phyloP scores from a whole-genome alignment of 2,888 invertebrate species.

The Arge pagana region DNA sequence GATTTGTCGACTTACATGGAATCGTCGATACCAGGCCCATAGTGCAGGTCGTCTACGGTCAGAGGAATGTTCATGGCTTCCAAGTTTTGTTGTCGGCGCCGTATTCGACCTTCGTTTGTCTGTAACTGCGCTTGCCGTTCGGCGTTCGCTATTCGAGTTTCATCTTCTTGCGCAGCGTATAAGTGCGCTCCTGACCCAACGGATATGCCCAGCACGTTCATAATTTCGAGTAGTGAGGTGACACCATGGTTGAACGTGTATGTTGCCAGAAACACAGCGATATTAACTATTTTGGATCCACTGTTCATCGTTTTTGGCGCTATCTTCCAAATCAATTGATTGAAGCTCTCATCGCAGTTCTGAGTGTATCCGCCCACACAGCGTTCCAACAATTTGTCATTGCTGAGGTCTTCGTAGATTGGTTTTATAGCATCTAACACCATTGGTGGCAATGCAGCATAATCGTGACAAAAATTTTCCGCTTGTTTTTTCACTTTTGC shows the following conservation, averaged over 20 bases:
- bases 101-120: no score
- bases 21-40: no score
- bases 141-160: no score
- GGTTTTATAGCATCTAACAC: slow-evolving; percentile 1
- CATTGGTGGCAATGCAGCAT: background rate
- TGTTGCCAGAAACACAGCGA: slow-evolving; percentile 1
- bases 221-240: slow-evolving; percentile 3
- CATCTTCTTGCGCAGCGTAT: no score
- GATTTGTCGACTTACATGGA: no score
- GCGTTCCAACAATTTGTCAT: slow-evolving; percentile 2
- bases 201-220: slow-evolving; percentile 2
- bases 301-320: background rate
- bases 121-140: no score
- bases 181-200: no score
- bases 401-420: slow-evolving; percentile 7
- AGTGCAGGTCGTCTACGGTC: no score
- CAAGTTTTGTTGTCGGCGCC: no score
- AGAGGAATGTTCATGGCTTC: no score
- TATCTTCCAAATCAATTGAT: background rate
- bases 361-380: slow-evolving; percentile 7
- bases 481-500: no score
- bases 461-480: background rate
- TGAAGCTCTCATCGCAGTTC: slow-evolving; percentile 3
- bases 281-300: background rate
- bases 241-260: slow-evolving; percentile 1